Percentiles rank a stretch among this genome's conserved stretches.
phyloP scores from a whole-genome alignment of 1,140 invertebrate genomes.

The Zaprionus capensis region DNA sequence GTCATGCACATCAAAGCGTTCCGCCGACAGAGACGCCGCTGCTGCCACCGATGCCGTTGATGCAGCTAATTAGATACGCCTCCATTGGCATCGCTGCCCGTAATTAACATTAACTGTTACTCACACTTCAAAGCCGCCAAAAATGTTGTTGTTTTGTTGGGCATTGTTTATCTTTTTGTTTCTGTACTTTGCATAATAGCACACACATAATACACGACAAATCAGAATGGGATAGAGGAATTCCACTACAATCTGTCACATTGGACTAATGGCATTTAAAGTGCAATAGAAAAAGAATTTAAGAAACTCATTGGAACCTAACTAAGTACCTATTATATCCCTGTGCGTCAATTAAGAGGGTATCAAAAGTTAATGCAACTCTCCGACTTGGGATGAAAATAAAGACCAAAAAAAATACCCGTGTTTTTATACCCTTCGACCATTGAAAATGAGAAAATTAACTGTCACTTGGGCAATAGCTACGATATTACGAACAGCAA shows the following conservation, averaged over 20 bases:
- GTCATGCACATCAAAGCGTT: conserved; percentile 75
- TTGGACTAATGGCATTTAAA: not conserved
- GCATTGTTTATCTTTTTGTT: conserved; percentile 33
- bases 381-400: no score
- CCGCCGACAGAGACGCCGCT: conserved; percentile 55
- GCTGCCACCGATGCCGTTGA: conserved; percentile 14
- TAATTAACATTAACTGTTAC: conserved; percentile 68
- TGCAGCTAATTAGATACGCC: conserved; percentile 76
- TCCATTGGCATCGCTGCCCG: conserved; percentile 52
- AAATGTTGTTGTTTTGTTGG: conserved; percentile 37
- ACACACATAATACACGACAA: not conserved
- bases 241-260: not conserved
- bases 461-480: no score
- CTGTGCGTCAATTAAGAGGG: no score
- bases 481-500: no score
- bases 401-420: no score
- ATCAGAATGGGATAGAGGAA: not conserved
- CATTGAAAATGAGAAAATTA: no score
- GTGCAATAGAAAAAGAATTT: not conserved
- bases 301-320: not conserved
- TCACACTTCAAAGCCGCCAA: conserved; percentile 40
- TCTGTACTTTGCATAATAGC: conserved; percentile 19
- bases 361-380: no score
- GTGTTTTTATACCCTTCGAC: no score
- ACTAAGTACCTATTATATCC: no score